phyloP scores from a whole-genome alignment of 2,113 vertebrate species.

The Cyprinodon brontotheroides region DNA sequence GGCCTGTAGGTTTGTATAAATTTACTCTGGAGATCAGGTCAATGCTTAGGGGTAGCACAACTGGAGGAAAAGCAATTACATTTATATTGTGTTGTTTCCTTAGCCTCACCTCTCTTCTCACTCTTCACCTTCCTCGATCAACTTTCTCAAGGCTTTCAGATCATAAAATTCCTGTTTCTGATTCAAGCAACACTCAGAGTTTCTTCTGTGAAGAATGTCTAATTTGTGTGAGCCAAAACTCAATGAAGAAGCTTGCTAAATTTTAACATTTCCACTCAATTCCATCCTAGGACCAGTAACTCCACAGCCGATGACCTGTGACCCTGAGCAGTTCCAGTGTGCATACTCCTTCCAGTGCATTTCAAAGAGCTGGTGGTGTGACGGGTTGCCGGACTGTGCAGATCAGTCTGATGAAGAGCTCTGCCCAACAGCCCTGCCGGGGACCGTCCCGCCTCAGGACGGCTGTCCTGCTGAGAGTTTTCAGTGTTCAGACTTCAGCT shows the following conservation, averaged over 20 bases:
- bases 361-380: conserved; percentile 73
- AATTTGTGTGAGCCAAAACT: background rate
- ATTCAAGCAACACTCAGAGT: conserved; percentile 11
- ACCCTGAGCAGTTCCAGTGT: conserved; percentile 76
- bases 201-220: background rate
- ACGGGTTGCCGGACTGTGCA: conserved; percentile 77
- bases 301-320: conserved; percentile 74
- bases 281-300: conserved; percentile 66
- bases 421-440: conserved; percentile 71
- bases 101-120: conserved; percentile 2
- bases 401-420: conserved; percentile 85
- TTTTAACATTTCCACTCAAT: background rate
- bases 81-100: conserved; percentile 60
- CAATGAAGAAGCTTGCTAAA: background rate
- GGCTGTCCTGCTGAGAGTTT: conserved; percentile 74
- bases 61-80: conserved; percentile 64
- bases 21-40: conserved; percentile 48
- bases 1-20: conserved; percentile 51
- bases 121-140: conserved; percentile 1
- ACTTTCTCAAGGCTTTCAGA: background rate
- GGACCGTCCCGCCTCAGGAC: conserved; percentile 61
- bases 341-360: conserved; percentile 81
- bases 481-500: conserved; percentile 76
- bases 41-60: conserved; percentile 15
- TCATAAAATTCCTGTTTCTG: background rate